Base-by-base conservation (phyloP, 2,113 vertebrate species). In the Oryzias javanicus region DNA sequence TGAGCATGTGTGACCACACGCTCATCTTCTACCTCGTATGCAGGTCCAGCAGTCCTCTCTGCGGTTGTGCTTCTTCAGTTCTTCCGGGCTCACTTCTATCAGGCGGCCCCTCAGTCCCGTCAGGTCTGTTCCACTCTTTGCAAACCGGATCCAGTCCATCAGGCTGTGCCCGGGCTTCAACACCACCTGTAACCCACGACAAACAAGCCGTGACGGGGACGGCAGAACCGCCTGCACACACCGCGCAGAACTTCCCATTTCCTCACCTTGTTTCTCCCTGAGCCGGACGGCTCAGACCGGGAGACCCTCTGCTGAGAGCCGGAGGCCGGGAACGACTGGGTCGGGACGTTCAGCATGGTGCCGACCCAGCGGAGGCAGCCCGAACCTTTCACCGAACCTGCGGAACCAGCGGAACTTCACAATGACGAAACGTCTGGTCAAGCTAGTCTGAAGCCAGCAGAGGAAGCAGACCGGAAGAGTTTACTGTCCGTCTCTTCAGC, bases 111-210 rank as follows among this genome's bases (percentile, higher is more conserved):
- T 92, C 50, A 97, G 80, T 42, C 97, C 97, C 0, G 95, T 93
- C 77, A 99, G 82, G 53, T 99, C 96, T 59, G 92, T 94, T 5
- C 95, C 94, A 78, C 96, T 98, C 87, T 96, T 98, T 60, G 94
- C 91, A 55, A 98, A 85, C 5, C 94, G 90, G 76, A 99, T 95
- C 97, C 97, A 99, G 90, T 99, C 96, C 96, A 99, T 98, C 17
- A 99, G 92, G 91, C 96, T 98, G 82, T 95, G 94, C 42, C 97
- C 97, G 2, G 95, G 95, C 84, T 98, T 99, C 68, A 99, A 78
- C 22, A 92, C 93, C 61, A 97, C 95, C 97, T 99, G 7, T 4
- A 24, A 46, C 3, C 13, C 35, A 48, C 3, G 20, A 1, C 4
- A 17, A 4, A 29, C 17, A 18, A 35, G 4, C 25, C 22, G 22